These are phyloP conservation scores for Pipa parva DNA, from an alignment of 2,113 vertebrate genomes.

Conservation along the genomic window DNA sequence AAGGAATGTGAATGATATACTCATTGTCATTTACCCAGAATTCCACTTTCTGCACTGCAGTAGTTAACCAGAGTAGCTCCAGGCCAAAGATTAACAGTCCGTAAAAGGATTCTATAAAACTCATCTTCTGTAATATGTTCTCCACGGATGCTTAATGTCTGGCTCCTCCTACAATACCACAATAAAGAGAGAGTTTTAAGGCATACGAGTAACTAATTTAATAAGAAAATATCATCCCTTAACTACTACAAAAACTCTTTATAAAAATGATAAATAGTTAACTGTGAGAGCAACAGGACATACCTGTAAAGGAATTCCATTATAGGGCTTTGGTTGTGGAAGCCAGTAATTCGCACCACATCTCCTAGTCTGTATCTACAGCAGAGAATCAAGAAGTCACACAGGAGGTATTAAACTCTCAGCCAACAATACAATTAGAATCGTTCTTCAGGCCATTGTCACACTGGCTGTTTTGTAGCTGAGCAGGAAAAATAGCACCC, in stretches of 20 bases:
- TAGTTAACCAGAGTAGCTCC: conserved; percentile 81
- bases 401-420: too few relatives aligned
- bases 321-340: conserved; percentile 78
- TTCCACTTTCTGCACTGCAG: conserved; percentile 74
- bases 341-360: conserved; percentile 71
- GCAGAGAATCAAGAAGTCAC: too few relatives aligned
- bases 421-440: not conserved
- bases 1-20: too few relatives aligned
- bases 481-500: too few relatives aligned
- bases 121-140: conserved; percentile 72
- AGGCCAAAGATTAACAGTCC: conserved; percentile 69
- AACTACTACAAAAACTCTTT: too few relatives aligned
- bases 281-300: too few relatives aligned
- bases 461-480: too few relatives aligned
- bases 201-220: too few relatives aligned
- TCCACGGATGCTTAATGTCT: conserved; percentile 77
- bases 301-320: conserved; percentile 59
- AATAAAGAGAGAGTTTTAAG: too few relatives aligned
- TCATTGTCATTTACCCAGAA: conserved; percentile 75
- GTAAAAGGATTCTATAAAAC: conserved; percentile 69
- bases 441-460: too few relatives aligned
- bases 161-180: conserved; percentile 59
- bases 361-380: conserved; percentile 75
- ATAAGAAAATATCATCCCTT: too few relatives aligned
- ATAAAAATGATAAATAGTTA: too few relatives aligned